A percentile compares a stretch with the other conserved stretches of the same genome.
Conservation (phyloP, 2,797 vertebrate genomes). For the Hybognathus amarus region DNA sequence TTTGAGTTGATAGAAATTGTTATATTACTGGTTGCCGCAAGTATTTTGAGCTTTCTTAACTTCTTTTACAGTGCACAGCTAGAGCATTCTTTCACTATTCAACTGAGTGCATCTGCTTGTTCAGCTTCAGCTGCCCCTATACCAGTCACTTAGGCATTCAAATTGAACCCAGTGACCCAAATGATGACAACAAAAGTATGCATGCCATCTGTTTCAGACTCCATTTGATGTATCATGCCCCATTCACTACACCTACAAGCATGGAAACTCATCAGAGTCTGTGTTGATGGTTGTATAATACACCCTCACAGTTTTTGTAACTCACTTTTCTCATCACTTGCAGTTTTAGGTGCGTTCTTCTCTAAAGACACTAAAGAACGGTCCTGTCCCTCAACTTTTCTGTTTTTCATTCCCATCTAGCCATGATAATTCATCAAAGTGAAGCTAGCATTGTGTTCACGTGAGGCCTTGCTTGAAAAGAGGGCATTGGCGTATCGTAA, state of each 20-base stretch:
- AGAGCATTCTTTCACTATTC: slow-evolving; percentile 43
- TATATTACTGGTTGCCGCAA: not conserved
- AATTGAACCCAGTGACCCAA: slow-evolving; percentile 45
- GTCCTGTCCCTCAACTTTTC: slow-evolving; percentile 45
- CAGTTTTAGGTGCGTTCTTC: slow-evolving; percentile 28
- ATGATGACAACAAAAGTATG: slow-evolving; percentile 44
- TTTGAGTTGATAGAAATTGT: too few relatives aligned
- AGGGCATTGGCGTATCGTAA: not conserved
- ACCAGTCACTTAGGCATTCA: slow-evolving; percentile 34
- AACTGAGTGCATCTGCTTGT: slow-evolving; percentile 34
- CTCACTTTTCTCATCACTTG: slow-evolving; percentile 20
- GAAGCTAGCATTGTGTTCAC: slow-evolving; percentile 52
- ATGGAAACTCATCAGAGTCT: slow-evolving; percentile 34
- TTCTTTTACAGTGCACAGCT: not conserved
- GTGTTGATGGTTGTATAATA: slow-evolving; percentile 51
- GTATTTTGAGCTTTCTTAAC: not conserved
- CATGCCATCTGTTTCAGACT: slow-evolving; percentile 48
- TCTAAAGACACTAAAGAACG: slow-evolving; percentile 36
- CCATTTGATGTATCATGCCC: slow-evolving; percentile 51
- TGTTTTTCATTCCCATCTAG: slow-evolving; percentile 56
- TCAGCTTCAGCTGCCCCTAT: slow-evolving; percentile 36
- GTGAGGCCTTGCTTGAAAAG: slow-evolving; percentile 41
- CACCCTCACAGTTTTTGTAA: slow-evolving; percentile 48
- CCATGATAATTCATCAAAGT: slow-evolving; percentile 57
- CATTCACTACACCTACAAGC: slow-evolving; percentile 41